These are phyloP conservation scores for Lamellibrachia luymesi DNA, from an alignment of 1,140 invertebrate genomes.

Conservation along the genomic window DNA sequence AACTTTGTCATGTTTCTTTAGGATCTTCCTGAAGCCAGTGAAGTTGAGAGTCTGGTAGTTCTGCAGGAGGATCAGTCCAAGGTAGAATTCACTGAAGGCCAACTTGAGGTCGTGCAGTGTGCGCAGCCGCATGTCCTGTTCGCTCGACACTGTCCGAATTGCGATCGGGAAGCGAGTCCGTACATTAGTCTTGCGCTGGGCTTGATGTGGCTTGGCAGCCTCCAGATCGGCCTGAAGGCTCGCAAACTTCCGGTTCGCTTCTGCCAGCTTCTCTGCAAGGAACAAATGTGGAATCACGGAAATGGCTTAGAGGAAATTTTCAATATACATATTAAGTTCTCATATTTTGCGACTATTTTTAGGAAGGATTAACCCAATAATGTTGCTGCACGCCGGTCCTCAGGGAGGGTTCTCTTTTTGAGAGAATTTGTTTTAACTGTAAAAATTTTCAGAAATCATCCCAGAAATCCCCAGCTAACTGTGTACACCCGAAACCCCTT, in stretches of 20 bases:
- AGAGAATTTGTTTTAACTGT: too few species aligned
- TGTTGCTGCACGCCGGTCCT: too few species aligned
- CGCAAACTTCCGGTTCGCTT: conserved; percentile 92
- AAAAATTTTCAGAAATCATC: too few species aligned
- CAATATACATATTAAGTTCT: too few species aligned
- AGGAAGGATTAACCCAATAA: too few species aligned
- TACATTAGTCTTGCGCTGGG: background rate
- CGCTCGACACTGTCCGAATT: background rate
- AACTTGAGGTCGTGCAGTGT: conserved; percentile 86
- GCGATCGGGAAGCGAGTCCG: background rate
- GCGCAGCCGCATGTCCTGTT: background rate
- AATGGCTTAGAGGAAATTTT: too few species aligned
- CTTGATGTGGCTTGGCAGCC: background rate
- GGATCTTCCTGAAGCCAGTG: conserved; percentile 97
- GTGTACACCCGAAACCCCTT: too few species aligned
- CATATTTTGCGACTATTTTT: too few species aligned
- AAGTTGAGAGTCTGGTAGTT: conserved; percentile 91
- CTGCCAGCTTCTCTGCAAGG: conserved; percentile 87
- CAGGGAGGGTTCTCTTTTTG: too few species aligned
- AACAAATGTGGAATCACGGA: background rate
- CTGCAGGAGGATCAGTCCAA: conserved; percentile 86
- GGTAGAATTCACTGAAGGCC: conserved; percentile 98
- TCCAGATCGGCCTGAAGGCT: conserved; percentile 86
- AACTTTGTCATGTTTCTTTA: conserved; percentile 99
- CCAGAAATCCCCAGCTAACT: too few species aligned